Percentiles rank a stretch among this genome's conserved stretches.
These are phyloP conservation scores for Vombatus ursinus DNA, from an alignment of 2,113 vertebrate species.

Conservation along the genomic window DNA sequence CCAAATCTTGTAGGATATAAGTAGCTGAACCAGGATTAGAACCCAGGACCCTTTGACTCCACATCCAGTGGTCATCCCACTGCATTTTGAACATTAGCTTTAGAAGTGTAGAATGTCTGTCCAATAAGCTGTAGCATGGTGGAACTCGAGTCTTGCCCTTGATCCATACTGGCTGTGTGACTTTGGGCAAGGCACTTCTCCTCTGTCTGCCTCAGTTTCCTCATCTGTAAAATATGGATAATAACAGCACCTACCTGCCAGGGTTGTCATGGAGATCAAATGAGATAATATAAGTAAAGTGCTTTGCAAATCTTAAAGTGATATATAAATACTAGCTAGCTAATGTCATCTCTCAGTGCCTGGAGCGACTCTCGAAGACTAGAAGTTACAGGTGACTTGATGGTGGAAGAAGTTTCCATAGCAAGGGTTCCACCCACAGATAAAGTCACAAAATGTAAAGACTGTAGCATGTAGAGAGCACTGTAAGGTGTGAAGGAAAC, in stretches of 20 bases:
- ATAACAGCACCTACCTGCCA: not conserved
- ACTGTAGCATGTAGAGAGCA: too few relatives aligned
- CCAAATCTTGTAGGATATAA: not conserved
- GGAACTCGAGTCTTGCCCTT: constrained; percentile 45
- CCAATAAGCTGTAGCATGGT: constrained; percentile 28
- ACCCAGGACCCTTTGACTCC: not conserved
- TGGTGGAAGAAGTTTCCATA: too few relatives aligned
- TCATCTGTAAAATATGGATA: not conserved
- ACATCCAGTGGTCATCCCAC: too few relatives aligned
- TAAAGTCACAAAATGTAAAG: too few relatives aligned
- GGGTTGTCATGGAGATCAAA: not conserved
- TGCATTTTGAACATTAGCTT: constrained; percentile 30
- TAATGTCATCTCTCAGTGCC: not conserved
- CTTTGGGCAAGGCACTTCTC: constrained; percentile 18
- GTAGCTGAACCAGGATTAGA: not conserved
- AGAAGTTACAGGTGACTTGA: too few relatives aligned
- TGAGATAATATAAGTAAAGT: not conserved
- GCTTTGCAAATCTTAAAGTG: not conserved
- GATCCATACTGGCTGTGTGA: constrained; percentile 48
- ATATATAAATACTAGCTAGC: too few relatives aligned
- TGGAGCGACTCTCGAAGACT: not conserved
- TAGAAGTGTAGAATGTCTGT: constrained; percentile 6
- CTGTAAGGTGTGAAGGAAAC: too few relatives aligned
- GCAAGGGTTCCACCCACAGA: too few relatives aligned
- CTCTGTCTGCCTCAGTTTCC: constrained; percentile 25